Base-by-base conservation (phyloP, 2,797 vertebrate species). In the Thripadectes ignobilis region DNA sequence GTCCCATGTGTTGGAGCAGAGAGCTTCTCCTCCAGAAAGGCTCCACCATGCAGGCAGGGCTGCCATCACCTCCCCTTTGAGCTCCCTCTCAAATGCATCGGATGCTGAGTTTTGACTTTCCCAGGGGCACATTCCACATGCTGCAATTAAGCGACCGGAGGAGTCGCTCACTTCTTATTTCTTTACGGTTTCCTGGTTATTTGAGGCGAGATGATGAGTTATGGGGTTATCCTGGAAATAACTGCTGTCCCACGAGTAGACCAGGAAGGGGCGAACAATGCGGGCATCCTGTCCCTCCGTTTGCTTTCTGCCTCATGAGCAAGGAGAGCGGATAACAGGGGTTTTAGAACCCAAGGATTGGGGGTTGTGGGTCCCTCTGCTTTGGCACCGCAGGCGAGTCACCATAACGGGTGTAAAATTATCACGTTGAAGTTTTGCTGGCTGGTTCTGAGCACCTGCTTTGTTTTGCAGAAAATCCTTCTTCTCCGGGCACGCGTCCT, bases 401-500 rank as follows among this genome's bases (percentile, higher is more conserved):
- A 46, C 32, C 1, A 0, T 30, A 4, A 20, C 27, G 1, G 1
- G 0, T 10, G 5, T 51, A 23, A 39, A 78, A 23, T 61, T 14
- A 7, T 5, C 14, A 34, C 36, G 11, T 4, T 6, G 11, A 49
- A 62, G 55, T 82, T 74, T 1, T 30, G 12, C 26, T 17, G 48
- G 14, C 72, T 89, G 71, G 55, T 84, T 79, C 94, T 97, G 88
- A 88, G 30, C 34, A 76, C 19, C 93, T 93, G 96, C 92, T 96
- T 97, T 65, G 74, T 97, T 97, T 98, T 96, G 29, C 98, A 99
- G 99, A 98, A 99, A 99, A 97, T 99, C 99, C 85, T 99, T 99
- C 98, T 99, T 99, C 98, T 99, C 99, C 1, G 99, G 99, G 96
- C 99, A 99, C 1, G 99, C 99, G 17, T 99, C 99, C 69, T 99